Evolutionary conservation across 1,140 invertebrate species (phyloP), one percentile per base, ranked within the genome.

Genomic region (Potamilus streckersoni): DNA sequence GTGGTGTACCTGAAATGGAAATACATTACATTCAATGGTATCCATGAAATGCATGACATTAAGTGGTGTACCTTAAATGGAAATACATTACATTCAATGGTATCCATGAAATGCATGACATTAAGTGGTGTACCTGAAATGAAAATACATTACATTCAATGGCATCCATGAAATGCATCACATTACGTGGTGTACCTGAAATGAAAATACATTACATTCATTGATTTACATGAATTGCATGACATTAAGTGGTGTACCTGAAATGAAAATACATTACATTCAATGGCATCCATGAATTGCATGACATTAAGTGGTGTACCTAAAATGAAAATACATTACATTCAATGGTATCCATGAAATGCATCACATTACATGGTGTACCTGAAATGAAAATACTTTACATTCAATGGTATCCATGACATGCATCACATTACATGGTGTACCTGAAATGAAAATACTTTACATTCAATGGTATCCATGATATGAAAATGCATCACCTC

Each of bases 281-380:
- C 13, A 99, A 90, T n/a, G 94, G 94, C 57, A 97, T 98, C 61
- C 98, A 92, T 90, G 76, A 62, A 86, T 85, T 99, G 98, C 65
- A 93, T 91, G 13, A 94, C 97, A 87, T 91, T 93, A 13, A 99
- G 90, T n/a, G 94, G 94, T 58, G 97, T 98, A 62, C 98, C 92
- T 90, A 75, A 62, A 86, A 86, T 49, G 76, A 71, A 31, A 78
- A 72, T 64, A 31, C 8, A 71, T 49, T 49, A 49, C 38, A 49
- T 91, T 93, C 13, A 99, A 90, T n/a, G 94, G 94, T 58, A 97
- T 98, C 61, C 98, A 92, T 90, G 76, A 95, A 99, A 92, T 99
- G 98, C 65, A 93, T 91, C 14, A 94, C 97, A 87, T 91, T 93
- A 13, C 99, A 90, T n/a, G 94, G 94, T 58, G 97, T 98, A 62